phyloP scores from a whole-genome alignment of 2,888 invertebrate species.

The Disparrhopalites patrizii region DNA sequence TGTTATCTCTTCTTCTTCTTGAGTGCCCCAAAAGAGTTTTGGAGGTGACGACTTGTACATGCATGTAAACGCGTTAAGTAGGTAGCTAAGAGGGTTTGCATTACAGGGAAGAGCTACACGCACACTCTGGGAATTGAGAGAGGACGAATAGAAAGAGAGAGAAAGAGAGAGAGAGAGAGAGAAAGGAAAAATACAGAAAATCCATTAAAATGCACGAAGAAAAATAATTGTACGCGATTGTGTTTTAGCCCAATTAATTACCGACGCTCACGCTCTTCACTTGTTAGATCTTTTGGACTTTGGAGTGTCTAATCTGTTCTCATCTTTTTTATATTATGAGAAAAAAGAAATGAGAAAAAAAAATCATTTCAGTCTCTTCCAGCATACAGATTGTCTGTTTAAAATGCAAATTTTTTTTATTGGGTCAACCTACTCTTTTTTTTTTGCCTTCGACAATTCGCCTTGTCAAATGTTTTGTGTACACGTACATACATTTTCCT shows the following conservation, averaged over 20 bases:
- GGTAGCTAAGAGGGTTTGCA: too few species aligned
- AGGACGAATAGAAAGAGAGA: too few species aligned
- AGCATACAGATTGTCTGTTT: conserved; percentile 15
- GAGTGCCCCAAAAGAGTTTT: too few species aligned
- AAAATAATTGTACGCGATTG: background rate
- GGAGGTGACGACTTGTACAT: too few species aligned
- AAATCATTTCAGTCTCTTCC: background rate
- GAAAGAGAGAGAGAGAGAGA: background rate
- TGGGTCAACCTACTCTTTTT: conserved; percentile 15
- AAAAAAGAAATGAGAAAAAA: background rate
- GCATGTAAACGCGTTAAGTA: too few species aligned
- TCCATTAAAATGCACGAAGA: background rate
- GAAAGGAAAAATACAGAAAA: background rate
- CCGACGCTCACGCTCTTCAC: conserved; percentile 25
- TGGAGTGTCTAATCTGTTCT: conserved; percentile 21
- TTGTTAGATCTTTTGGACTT: conserved; percentile 14
- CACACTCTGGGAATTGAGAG: too few species aligned
- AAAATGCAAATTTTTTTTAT: conserved; percentile 25
- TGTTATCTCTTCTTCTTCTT: too few species aligned
- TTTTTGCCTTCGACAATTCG: too few species aligned
- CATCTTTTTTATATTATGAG: conserved; percentile 1
- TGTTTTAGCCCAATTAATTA: conserved; percentile 28
- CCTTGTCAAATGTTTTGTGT: too few species aligned
- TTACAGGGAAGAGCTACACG: too few species aligned
- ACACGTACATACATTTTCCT: too few species aligned